These are phyloP conservation scores for Sinocyclocheilus anshuiensis DNA, from an alignment of 2,113 vertebrate species.

Conservation along the genomic window DNA sequence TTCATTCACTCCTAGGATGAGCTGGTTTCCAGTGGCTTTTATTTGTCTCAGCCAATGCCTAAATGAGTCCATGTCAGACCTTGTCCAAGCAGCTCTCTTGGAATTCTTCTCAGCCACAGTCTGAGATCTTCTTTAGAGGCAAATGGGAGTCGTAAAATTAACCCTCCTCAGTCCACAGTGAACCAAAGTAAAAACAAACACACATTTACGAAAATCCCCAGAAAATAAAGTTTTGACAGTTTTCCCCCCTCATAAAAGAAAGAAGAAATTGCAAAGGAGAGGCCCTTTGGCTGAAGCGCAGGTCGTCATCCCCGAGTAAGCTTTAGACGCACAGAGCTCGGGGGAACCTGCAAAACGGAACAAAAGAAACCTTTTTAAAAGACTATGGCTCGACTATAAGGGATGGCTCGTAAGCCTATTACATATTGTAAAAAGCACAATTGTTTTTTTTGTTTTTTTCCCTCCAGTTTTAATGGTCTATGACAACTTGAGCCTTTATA, in stretches of 20 bases:
- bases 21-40: neutral
- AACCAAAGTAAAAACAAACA: neutral
- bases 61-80: constrained; percentile 16
- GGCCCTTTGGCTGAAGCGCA: constrained; percentile 48
- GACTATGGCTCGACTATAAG: neutral
- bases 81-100: neutral
- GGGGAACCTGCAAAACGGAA: constrained; percentile 63
- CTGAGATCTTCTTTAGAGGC: neutral
- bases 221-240: no score
- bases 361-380: neutral
- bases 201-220: no score
- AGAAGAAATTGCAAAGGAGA: constrained; percentile 25
- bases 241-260: neutral
- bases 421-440: no score
- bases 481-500: neutral
- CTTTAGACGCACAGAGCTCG: constrained; percentile 74
- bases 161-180: neutral
- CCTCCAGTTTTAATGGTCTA: no score
- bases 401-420: no score
- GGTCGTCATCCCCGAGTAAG: constrained; percentile 42
- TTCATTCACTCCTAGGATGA: neutral
- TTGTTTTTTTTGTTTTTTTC: no score
- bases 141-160: neutral
- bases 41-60: neutral
- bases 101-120: neutral